Percentiles rank a stretch among this genome's conserved stretches.
These are phyloP conservation scores for Hermetia illucens DNA, from an alignment of 1,140 invertebrate genomes.

Conservation along the genomic window DNA sequence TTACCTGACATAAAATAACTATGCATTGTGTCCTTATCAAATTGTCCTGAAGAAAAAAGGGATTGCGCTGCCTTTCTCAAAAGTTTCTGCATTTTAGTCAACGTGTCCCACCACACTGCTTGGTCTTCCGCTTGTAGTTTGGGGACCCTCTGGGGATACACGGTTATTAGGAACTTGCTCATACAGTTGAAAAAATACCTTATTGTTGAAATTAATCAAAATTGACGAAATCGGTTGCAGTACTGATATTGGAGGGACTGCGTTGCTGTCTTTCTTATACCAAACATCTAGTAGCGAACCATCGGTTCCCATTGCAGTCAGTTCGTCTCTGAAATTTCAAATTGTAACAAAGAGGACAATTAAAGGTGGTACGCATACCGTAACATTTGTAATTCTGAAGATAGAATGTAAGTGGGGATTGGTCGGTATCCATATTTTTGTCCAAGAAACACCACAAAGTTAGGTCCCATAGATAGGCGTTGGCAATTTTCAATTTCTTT, in stretches of 20 bases:
- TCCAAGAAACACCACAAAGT: constrained; percentile 95
- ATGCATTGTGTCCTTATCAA: constrained; percentile 87
- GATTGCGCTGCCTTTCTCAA: constrained; percentile 82
- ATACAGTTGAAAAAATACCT: constrained; percentile 43
- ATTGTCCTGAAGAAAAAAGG: constrained; percentile 67
- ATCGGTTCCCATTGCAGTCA: constrained; percentile 56
- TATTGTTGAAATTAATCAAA: constrained; percentile 95
- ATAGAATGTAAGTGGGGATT: constrained; percentile 88
- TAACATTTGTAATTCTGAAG: constrained; percentile 81
- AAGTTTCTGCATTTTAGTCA: constrained; percentile 88
- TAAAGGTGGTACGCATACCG: constrained; percentile 37
- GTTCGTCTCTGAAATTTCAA: constrained; percentile 14
- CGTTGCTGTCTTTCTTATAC: constrained; percentile 94
- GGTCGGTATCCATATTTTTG: constrained; percentile 98
- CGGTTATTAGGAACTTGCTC: background rate
- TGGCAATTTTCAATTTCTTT: constrained; percentile 96
- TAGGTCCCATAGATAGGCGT: constrained; percentile 91
- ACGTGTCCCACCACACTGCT: constrained; percentile 93
- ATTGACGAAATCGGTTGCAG: constrained; percentile 95
- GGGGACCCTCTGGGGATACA: constrained; percentile 57
- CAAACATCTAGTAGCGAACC: constrained; percentile 76
- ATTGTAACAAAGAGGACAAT: background rate
- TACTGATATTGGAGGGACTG: constrained; percentile 83
- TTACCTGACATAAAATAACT: constrained; percentile 98
- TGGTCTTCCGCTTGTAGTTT: constrained; percentile 93